Base-by-base conservation (phyloP, 1,140 invertebrate genomes). In the Nasonia longicornis region DNA sequence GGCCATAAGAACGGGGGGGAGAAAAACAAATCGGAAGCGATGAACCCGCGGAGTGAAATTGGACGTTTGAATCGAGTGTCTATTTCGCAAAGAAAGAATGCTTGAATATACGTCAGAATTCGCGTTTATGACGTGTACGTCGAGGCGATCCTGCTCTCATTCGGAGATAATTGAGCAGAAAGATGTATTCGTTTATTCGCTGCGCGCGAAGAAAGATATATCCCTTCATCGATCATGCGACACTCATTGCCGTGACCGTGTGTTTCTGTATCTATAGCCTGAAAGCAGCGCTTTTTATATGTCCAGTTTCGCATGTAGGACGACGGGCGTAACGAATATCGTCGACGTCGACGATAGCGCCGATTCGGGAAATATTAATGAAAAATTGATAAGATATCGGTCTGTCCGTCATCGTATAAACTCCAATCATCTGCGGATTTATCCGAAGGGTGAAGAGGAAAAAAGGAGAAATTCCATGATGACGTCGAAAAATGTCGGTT, bases 371-470 rank as follows among this genome's bases (percentile, higher is more conserved):
- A 81, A 35, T 64, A 16, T 45, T 76, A 67, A 81, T 76, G 66
- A 72, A 81, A 76, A 76, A 71, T 48, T 71, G 66, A 81, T 71
- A 70, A 81, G 52, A 73, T 76, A 76, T 63, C 67, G 16, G 79
- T 45, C 38, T 26, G 26, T 74, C 35, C 35, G 66, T 80, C 69
- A 73, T 72, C n/a, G 52, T 29, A 14, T 2, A 6, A 6, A 35
- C 26, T 35, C 31, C 31, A 35, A 35, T 35, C 31, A 11, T 10
- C 66, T 22, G 26, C 26, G 11, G 31, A 77, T 48, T 69, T 35
- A 69, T 52, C 22, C 1, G 58, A 38, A 35, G n/a, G 3, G 29
- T 1, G 14, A 16, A 31, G 63, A 42, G 10, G 12, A 35, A 76
- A 76, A 26, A 76, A 76, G 10, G 38, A 11, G 38, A 7, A 63